Evolutionary conservation across 64 coral and sea anemone genomes (phyloP).

Genomic region (Montipora capricornis): DNA sequence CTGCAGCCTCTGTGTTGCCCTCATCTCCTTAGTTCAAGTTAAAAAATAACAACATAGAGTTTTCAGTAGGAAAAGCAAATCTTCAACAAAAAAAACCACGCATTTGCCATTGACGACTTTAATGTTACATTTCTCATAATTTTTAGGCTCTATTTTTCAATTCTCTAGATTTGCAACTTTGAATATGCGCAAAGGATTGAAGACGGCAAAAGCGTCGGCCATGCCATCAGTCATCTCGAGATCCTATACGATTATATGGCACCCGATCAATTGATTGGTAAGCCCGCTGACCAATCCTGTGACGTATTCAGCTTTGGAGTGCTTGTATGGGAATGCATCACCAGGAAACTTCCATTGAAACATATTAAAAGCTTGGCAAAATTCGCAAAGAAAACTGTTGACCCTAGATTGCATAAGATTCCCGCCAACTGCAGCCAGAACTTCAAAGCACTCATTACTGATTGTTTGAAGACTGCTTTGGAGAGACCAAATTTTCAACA

Average conservation of each 20-base stretch:
- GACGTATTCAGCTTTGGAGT: conserved; percentile 93
- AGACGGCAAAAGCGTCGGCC: conserved; percentile 17
- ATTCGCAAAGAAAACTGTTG: conserved; percentile 38
- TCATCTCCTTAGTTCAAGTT: too few relatives aligned
- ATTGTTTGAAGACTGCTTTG: conserved; percentile 56
- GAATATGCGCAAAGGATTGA: conserved; percentile 71
- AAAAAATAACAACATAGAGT: too few relatives aligned
- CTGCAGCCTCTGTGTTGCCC: too few relatives aligned
- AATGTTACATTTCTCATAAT: neutral
- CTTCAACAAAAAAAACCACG: too few relatives aligned
- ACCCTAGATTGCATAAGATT: conserved; percentile 72
- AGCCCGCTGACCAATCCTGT: conserved; percentile 67
- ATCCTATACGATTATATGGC: conserved; percentile 88
- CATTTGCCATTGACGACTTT: too few relatives aligned
- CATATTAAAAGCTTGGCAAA: conserved; percentile 71
- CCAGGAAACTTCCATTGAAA: conserved; percentile 71
- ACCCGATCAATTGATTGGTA: conserved; percentile 85
- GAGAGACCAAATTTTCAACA: conserved; percentile 88
- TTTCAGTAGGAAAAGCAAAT: too few relatives aligned
- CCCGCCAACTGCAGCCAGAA: conserved; percentile 74
- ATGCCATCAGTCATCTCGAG: conserved; percentile 80
- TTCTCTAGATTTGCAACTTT: conserved; percentile 92
- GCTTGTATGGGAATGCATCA: conserved; percentile 82
- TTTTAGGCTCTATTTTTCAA: neutral
- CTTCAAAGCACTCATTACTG: conserved; percentile 77